These are phyloP conservation scores for Leucania comma DNA, from an alignment of 2,888 invertebrate genomes.

Conservation along the genomic window DNA sequence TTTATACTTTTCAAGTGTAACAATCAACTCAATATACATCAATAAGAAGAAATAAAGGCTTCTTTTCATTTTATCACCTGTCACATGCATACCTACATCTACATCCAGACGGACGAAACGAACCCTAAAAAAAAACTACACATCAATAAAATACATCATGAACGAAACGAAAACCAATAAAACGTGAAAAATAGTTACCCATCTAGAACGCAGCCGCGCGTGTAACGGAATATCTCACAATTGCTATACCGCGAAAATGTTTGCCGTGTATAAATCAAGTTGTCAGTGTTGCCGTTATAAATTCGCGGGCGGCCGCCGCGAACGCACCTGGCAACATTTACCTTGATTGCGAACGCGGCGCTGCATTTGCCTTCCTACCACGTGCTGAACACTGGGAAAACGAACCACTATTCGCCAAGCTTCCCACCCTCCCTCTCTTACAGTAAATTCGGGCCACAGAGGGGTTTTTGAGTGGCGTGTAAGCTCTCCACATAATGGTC, in stretches of 20 bases:
- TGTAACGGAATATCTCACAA: slow-evolving; percentile 82
- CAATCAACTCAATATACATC: not conserved
- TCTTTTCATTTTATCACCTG: not conserved
- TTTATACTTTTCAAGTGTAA: too few relatives aligned
- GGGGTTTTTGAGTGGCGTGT: slow-evolving; percentile 2
- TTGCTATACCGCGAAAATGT: slow-evolving; percentile 76
- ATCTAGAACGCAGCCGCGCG: slow-evolving; percentile 76
- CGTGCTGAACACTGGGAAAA: slow-evolving; percentile 60
- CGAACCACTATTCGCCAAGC: slow-evolving; percentile 50
- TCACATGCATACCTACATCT: slow-evolving; percentile 4
- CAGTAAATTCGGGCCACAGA: not conserved
- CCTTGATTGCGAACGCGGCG: slow-evolving; percentile 83
- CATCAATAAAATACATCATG: slow-evolving; percentile 72
- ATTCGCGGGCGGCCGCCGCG: slow-evolving; percentile 82
- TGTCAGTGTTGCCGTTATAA: slow-evolving; percentile 88
- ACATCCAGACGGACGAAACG: slow-evolving; percentile 22
- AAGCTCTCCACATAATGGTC: slow-evolving; percentile 59
- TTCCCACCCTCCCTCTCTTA: slow-evolving; percentile 31
- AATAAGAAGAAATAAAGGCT: not conserved
- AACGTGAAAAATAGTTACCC: slow-evolving; percentile 82
- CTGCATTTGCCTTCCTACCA: slow-evolving; percentile 79
- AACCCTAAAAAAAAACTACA: slow-evolving; percentile 49
- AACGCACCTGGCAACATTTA: slow-evolving; percentile 88
- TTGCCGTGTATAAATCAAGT: slow-evolving; percentile 85
- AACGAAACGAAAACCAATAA: slow-evolving; percentile 79